These are phyloP conservation scores for Danio rerio DNA, from an alignment of 2,113 vertebrate genomes.

Conservation along the genomic window GRCz12tu NC_133193.1:24261001-24261500, in stretches of 20 bases:
- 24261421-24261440: not conserved
- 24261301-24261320: not conserved
- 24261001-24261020: slow-evolving; percentile 13
- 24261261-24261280: not conserved
- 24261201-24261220: not conserved
- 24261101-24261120: not conserved
- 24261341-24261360: not conserved
- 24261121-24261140: not conserved
- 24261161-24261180: not conserved
- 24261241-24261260: not conserved
- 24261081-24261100: not conserved
- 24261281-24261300: not conserved
- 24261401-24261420: not conserved
- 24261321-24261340: not conserved
- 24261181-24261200: not conserved
- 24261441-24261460: not conserved
- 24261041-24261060: not conserved
- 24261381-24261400: not conserved
- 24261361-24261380: not conserved
- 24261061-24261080: not conserved
- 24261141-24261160: not conserved
- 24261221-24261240: too few species aligned
- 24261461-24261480: too few species aligned
- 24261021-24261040: not conserved
- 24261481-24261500: too few species aligned